Base-by-base conservation (phyloP, 1,140 invertebrate species). In the Bombus polaris region DNA sequence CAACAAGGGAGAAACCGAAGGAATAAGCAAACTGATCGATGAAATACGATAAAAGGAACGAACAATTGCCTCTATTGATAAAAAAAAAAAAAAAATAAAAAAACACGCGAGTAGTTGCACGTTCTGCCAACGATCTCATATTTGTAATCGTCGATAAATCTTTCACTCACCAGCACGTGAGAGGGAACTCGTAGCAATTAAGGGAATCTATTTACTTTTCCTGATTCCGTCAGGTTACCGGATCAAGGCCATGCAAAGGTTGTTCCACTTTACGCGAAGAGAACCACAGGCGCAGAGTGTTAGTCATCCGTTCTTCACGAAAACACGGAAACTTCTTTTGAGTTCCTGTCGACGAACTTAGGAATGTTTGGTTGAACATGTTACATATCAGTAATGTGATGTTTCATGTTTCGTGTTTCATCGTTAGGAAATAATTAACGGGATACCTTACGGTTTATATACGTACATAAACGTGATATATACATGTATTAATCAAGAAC, bases 171-270 rank as follows among this genome's bases (percentile, higher is more conserved):
- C 18, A 42, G 15, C 37, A 57, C 62, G 53, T 65, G 89, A 90
- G 88, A 90, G 88, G 57, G 82, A 89, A 90, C 74, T 87, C 66
- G 81, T 22, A 28, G 42, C 77, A 65, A 75, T 73, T 65, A n/a
- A 68, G 62, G 37, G 53, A 59, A 65, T 87, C 42, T 82, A 82
- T 89, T 83, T 90, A 90, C 89, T 90, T 90, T 90, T 90, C 89
- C 86, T 77, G 76, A 66, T 90, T 90, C 62, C 59, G 62, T 22
- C 47, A 22, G 75, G 42, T 78, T 68, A 53, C 74, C 59, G 65
- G 79, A 90, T 90, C 86, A 90, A 90, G 89, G 89, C 71, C 88
- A 85, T 59, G 53, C 65, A 87, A 89, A 89, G 88, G 76, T 83
- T 88, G 86, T 90, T 90, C 88, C 80, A 90, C 82, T 90, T 90